Conservation (phyloP, 2,113 vertebrate genomes). For the Bungarus multicinctus region DNA sequence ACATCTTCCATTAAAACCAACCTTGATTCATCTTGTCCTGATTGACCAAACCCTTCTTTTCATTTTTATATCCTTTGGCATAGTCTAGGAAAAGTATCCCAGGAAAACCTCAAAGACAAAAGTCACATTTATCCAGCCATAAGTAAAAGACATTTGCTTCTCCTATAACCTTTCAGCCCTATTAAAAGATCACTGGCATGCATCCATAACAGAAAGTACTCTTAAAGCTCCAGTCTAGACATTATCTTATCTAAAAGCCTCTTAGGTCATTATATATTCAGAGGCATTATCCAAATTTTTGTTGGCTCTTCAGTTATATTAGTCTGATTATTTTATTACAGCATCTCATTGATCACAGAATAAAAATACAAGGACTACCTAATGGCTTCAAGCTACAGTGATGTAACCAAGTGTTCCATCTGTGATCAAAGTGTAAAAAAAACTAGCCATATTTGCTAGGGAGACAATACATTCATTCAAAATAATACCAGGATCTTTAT, state of each 20-base stretch:
- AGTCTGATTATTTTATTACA: slow-evolving; percentile 19
- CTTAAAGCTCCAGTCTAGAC: slow-evolving; percentile 27
- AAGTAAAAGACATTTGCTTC: background rate
- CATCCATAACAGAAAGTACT: slow-evolving; percentile 25
- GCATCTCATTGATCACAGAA: slow-evolving; percentile 11
- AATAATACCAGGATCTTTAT: background rate
- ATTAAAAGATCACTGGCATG: slow-evolving; percentile 31
- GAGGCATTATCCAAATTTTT: slow-evolving; percentile 12
- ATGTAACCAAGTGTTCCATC: background rate
- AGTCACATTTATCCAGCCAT: background rate
- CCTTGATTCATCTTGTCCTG: background rate
- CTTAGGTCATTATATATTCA: slow-evolving; percentile 18
- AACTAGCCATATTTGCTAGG: background rate
- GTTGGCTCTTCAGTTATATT: slow-evolving; percentile 19
- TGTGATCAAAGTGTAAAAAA: background rate
- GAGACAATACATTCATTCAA: background rate
- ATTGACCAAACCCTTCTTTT: background rate
- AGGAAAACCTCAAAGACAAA: slow-evolving; percentile 5
- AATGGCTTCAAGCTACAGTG: background rate
- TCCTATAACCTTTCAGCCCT: slow-evolving; percentile 14
- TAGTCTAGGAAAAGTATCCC: background rate
- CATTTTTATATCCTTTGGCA: background rate
- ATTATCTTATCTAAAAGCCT: slow-evolving; percentile 35
- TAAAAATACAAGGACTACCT: background rate
- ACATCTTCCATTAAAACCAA: background rate